A percentile compares a stretch with the other conserved stretches of the same genome.
These are phyloP conservation scores for Anoncus sp. DNA, from an alignment of 2,888 invertebrate species.

Conservation along the genomic window DNA sequence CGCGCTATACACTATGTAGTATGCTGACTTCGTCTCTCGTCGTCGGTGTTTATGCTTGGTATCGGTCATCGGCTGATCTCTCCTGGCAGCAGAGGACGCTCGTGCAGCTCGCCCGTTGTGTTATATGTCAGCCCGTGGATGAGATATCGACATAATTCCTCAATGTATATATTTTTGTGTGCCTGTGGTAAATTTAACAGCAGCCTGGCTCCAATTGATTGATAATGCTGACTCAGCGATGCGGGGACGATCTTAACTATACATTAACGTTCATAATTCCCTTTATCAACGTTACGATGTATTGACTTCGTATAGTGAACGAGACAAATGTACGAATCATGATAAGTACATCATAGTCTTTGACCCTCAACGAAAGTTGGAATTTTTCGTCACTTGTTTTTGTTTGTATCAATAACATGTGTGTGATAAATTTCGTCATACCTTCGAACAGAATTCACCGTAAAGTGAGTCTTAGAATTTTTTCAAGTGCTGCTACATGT, in stretches of 20 bases:
- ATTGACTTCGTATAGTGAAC: background rate
- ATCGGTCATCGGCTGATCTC: slow-evolving; percentile 63
- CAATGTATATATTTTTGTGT: slow-evolving; percentile 4
- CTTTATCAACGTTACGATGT: background rate
- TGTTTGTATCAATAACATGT: background rate
- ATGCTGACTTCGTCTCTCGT: slow-evolving; percentile 26
- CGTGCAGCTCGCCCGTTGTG: slow-evolving; percentile 45
- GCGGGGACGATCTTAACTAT: background rate
- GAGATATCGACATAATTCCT: slow-evolving; percentile 46
- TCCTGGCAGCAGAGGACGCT: slow-evolving; percentile 32
- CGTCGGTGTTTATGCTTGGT: slow-evolving; percentile 48
- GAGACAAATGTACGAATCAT: too few species aligned
- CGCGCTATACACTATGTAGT: slow-evolving; percentile 9
- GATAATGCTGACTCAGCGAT: slow-evolving; percentile 44
- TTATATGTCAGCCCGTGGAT: slow-evolving; percentile 50
- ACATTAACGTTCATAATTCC: slow-evolving; percentile 18
- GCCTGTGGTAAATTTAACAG: slow-evolving; percentile 35
- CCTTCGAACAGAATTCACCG: too few species aligned
- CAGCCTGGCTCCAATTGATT: slow-evolving; percentile 40
- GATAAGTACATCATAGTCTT: background rate
- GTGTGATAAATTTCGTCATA: background rate
- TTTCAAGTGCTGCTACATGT: too few species aligned
- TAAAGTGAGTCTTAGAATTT: too few species aligned
- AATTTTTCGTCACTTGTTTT: background rate
- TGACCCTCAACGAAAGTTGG: background rate